A percentile compares a stretch with the other conserved stretches of the same genome.
Evolutionary conservation across 2,797 vertebrate species (phyloP).

Genomic region (Helicolenus hilgendorfi): DNA sequence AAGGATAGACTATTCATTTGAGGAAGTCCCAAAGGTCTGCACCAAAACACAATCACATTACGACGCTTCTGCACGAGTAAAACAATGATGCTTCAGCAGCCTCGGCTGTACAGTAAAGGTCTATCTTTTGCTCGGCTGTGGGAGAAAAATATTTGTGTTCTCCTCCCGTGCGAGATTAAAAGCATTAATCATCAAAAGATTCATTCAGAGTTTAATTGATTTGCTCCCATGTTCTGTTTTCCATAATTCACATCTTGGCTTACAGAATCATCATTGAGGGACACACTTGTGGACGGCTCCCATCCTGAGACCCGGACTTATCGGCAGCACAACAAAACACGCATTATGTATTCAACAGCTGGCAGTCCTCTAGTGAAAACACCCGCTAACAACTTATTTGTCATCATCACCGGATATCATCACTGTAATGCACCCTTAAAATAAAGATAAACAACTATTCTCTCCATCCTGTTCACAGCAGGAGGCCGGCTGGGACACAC

Average conservation of each 20-base stretch:
- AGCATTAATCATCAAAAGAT: conserved; percentile 5
- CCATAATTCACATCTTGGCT: conserved; percentile 12
- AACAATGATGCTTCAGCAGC: conserved; percentile 43
- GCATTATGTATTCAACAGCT: conserved; percentile 15
- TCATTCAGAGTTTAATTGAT: conserved; percentile 36
- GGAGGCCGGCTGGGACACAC: neutral
- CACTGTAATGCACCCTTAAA: neutral
- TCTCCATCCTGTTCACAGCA: neutral
- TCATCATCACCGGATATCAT: neutral
- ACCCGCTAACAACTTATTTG: neutral
- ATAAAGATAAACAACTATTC: conserved; percentile 1
- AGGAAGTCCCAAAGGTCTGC: conserved; percentile 59
- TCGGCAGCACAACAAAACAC: conserved; percentile 15
- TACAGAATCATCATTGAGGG: conserved; percentile 14
- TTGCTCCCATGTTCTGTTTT: conserved; percentile 16
- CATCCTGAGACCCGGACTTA: conserved; percentile 5
- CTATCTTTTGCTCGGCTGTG: neutral
- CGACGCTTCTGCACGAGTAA: conserved; percentile 41
- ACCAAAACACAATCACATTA: conserved; percentile 77
- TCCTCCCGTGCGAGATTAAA: neutral
- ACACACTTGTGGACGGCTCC: neutral
- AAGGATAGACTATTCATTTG: conserved; percentile 68
- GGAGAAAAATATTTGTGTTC: neutral
- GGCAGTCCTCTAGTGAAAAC: neutral
- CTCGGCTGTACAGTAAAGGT: neutral